phyloP scores from a whole-genome alignment of 2,888 invertebrate species.

The Crocallis elinguaria region DNA sequence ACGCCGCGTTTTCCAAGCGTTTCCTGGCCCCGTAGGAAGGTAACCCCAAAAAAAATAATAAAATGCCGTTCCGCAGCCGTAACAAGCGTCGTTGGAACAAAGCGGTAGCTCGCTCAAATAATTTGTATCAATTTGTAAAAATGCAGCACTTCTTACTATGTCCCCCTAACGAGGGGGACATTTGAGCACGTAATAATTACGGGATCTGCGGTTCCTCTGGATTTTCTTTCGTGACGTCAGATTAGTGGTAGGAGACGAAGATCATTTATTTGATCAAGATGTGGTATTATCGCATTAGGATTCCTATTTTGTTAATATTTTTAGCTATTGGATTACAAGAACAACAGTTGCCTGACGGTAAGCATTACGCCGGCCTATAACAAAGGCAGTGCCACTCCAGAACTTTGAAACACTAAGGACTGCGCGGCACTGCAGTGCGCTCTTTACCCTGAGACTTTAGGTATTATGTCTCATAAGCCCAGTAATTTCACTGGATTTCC shows the following conservation, averaged over 20 bases:
- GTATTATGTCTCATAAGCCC: too few species aligned
- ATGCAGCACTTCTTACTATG: conserved; percentile 71
- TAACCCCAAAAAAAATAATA: conserved; percentile 71
- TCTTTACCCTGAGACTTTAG: too few species aligned
- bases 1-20: conserved; percentile 28
- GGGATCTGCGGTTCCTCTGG: conserved; percentile 19
- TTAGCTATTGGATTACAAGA: too few species aligned
- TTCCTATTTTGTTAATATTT: too few species aligned
- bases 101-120: conserved; percentile 83
- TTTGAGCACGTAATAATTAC: conserved; percentile 74
- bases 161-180: conserved; percentile 52
- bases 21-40: conserved; percentile 46
- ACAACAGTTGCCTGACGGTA: too few species aligned
- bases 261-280: background rate
- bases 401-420: too few species aligned
- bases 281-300: background rate
- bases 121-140: conserved; percentile 85
- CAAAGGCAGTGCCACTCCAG: too few species aligned
- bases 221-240: background rate
- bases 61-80: conserved; percentile 81
- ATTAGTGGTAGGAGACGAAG: conserved; percentile 5
- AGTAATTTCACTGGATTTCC: too few species aligned
- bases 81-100: conserved; percentile 84
- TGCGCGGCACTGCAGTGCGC: too few species aligned
- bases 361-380: too few species aligned